A percentile compares a stretch with the other conserved stretches of the same genome.
Evolutionary conservation across 2,113 vertebrate genomes (phyloP).

Genomic region (Orycteropus afer): DNA sequence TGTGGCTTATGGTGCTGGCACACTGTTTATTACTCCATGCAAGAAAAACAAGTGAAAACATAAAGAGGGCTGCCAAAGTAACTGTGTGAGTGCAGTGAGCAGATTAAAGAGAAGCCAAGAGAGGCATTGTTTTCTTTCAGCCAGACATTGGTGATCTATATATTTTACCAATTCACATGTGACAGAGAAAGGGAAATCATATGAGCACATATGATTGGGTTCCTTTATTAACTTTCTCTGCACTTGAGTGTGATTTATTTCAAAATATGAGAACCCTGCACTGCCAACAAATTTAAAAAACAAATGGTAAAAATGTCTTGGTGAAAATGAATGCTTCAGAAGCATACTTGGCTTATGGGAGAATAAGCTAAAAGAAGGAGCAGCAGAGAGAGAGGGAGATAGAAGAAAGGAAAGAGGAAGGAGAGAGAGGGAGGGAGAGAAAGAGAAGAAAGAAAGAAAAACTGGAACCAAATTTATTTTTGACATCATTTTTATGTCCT

Average conservation of each 20-base stretch:
- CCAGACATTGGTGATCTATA: background rate
- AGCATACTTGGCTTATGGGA: background rate
- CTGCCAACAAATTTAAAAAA: conserved; percentile 10
- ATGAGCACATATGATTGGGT: background rate
- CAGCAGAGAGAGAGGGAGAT: background rate
- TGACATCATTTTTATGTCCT: background rate
- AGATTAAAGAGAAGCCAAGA: conserved; percentile 1
- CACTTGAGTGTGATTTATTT: conserved; percentile 44
- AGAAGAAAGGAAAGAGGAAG: too few species aligned
- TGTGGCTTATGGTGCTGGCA: background rate
- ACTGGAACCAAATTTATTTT: background rate
- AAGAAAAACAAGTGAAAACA: conserved; percentile 39
- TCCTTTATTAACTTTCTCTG: conserved; percentile 47
- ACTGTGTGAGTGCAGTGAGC: background rate
- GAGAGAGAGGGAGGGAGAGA: background rate
- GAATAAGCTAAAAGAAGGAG: background rate
- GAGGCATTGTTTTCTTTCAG: background rate
- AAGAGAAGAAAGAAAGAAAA: background rate
- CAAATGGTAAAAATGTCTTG: conserved; percentile 1
- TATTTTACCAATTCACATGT: conserved; percentile 2
- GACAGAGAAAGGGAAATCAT: background rate
- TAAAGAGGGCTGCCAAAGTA: background rate
- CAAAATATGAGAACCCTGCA: conserved; percentile 42
- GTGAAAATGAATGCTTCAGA: conserved; percentile 25
- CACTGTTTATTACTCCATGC: conserved; percentile 26